Percentiles rank a stretch among this genome's conserved stretches.
phyloP scores from a whole-genome alignment of 92 coral and sea anemone genomes.

The Paramuricea clavata region DNA sequence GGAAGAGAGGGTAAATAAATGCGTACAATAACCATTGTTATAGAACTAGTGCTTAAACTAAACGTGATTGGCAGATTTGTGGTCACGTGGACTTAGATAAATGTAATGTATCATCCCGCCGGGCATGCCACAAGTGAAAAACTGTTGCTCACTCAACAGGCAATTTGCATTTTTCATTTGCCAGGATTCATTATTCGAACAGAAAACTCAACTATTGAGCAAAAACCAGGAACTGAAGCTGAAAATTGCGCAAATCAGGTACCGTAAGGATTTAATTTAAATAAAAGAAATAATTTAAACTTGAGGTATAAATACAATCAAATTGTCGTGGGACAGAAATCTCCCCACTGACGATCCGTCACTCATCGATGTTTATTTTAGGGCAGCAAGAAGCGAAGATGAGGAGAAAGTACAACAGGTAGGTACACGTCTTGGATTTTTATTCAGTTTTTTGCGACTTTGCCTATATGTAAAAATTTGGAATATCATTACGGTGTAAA shows the following conservation, averaged over 20 bases:
- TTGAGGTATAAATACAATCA: not conserved
- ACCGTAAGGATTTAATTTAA: not conserved
- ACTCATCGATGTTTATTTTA: not conserved
- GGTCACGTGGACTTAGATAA: no score
- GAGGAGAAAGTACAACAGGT: slow-evolving; percentile 82
- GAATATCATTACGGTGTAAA: not conserved
- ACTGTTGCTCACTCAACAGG: no score
- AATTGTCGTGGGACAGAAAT: no score
- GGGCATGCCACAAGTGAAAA: no score
- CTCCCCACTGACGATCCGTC: not conserved
- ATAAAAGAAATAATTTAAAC: no score
- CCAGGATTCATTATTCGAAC: not conserved
- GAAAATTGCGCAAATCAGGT: slow-evolving; percentile 77
- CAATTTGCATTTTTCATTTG: not conserved
- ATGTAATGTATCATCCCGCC: no score
- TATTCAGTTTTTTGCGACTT: no score
- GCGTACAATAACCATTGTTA: no score
- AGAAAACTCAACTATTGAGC: slow-evolving; percentile 67
- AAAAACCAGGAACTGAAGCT: slow-evolving; percentile 74
- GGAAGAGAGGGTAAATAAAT: slow-evolving; percentile 81
- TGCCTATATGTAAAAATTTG: no score
- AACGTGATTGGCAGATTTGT: no score
- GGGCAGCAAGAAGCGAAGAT: slow-evolving; percentile 83
- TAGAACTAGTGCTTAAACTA: no score
- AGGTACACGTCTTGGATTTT: no score